Evolutionary conservation across 92 coral and sea anemone species (phyloP).

Genomic region (Parazoanthus atlanticus): DNA sequence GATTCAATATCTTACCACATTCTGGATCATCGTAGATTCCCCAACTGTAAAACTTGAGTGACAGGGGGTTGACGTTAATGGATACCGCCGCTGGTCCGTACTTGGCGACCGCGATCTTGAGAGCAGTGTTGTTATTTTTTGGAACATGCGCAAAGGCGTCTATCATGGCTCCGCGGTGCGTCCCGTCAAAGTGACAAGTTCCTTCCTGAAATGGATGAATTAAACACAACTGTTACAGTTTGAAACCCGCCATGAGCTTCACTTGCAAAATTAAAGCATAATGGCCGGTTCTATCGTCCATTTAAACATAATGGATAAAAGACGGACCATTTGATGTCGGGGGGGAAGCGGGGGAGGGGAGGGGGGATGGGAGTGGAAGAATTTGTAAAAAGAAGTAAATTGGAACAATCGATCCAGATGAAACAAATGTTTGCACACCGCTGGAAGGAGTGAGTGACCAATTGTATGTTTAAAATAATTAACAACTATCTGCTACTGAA

Average conservation of each 20-base stretch:
- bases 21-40: slow-evolving; percentile 93
- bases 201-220: slow-evolving; percentile 73
- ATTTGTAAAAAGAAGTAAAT: too few relatives aligned
- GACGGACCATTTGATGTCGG: too few relatives aligned
- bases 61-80: slow-evolving; percentile 86
- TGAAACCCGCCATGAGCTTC: background rate
- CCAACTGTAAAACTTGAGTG: slow-evolving; percentile 97
- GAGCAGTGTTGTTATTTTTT: slow-evolving; percentile 92
- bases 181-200: slow-evolving; percentile 75
- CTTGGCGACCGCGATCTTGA: slow-evolving; percentile 92
- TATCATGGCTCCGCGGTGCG: slow-evolving; percentile 66
- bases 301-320: too few relatives aligned
- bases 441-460: too few relatives aligned
- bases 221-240: background rate
- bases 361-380: too few relatives aligned
- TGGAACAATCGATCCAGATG: too few relatives aligned
- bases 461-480: too few relatives aligned
- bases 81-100: slow-evolving; percentile 94
- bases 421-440: too few relatives aligned
- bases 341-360: too few relatives aligned
- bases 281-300: background rate
- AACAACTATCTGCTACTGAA: too few relatives aligned
- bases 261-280: too few relatives aligned
- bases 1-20: slow-evolving; percentile 67
- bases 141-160: slow-evolving; percentile 97